Evolutionary conservation across 2,888 invertebrate genomes (phyloP), one percentile per base, ranked within the genome.

Genomic region (Ischnura elegans): DNA sequence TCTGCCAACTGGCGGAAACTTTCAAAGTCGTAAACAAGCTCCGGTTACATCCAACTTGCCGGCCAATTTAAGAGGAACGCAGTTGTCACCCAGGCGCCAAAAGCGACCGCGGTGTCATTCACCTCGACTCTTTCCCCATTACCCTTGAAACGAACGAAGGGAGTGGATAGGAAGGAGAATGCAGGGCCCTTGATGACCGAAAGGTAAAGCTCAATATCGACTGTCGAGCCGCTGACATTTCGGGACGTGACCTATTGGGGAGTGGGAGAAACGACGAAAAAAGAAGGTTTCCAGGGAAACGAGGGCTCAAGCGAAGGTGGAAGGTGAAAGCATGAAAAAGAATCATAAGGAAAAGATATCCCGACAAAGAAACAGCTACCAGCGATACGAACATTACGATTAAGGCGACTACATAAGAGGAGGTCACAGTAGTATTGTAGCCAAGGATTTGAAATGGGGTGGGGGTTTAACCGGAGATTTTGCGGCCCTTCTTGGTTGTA

Each of bases 131-230:
- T 36, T 2, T 76, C 51, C 47, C 76, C 76, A 36, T 76, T 76
- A 36, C 76, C 76, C 76, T 76, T 76, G 76, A 36, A 76, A 76
- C 25, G 36, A 36, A 76, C 76, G 76, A 76, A 10, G 76, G 76
- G 36, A 13, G 36, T 76, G 76, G 36, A 76, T 21, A 66, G 66
- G 13, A 76, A 21, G 61, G 76, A 16, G 76, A 76, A 76, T 76
- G 76, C 76, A 13, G 76, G 36, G 76, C 13, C 36, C 16, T 36
- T 36, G 76, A 76, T 76, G 76, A 76, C 76, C 76, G n/a, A n/a
- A 76, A 6, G 76, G 76, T 29, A 36, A 76, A 76, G 76, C 76
- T 76, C 76, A 10, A 36, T 76, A 76, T 76, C 76, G 76, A 76
- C 76, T 36, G 13, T n/a, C 76, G 36, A 61, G 36, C 29, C 36